Percentiles rank a stretch among this genome's conserved stretches.
phyloP scores from a whole-genome alignment of 2,113 vertebrate species.

The Romanogobio albipinnatus region DNA sequence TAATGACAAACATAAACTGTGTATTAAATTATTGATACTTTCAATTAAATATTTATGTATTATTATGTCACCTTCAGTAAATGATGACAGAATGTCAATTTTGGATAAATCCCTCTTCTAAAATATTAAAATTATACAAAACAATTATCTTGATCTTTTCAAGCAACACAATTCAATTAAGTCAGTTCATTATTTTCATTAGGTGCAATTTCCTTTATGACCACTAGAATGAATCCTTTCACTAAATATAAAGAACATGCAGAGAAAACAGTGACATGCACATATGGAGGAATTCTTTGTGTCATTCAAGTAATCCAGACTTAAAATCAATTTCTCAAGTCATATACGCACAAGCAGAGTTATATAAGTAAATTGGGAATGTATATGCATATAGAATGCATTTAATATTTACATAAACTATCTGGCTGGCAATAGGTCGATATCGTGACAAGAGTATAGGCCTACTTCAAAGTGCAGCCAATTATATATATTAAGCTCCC shows the following conservation, averaged over 20 bases:
- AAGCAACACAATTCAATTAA: background rate
- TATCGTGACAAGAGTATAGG: background rate
- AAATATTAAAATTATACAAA: background rate
- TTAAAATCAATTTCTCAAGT: background rate
- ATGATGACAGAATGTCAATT: background rate
- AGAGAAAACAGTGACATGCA: background rate
- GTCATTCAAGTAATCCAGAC: too few relatives aligned
- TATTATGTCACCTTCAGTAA: background rate
- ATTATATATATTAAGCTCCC: background rate
- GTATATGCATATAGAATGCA: background rate
- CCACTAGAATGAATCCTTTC: conserved; percentile 36
- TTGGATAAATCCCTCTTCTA: background rate
- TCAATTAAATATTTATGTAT: background rate
- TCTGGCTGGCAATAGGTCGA: background rate
- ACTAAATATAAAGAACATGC: background rate
- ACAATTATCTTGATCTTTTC: background rate
- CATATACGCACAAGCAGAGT: background rate
- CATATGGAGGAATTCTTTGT: background rate
- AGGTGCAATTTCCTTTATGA: conserved; percentile 2
- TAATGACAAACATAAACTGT: too few relatives aligned
- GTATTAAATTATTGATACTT: background rate
- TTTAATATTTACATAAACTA: background rate
- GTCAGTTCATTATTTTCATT: background rate
- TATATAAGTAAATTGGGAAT: background rate
- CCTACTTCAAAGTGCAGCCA: background rate